phyloP scores from a whole-genome alignment of 1,140 invertebrate species.

The Brachionus koreanus region DNA sequence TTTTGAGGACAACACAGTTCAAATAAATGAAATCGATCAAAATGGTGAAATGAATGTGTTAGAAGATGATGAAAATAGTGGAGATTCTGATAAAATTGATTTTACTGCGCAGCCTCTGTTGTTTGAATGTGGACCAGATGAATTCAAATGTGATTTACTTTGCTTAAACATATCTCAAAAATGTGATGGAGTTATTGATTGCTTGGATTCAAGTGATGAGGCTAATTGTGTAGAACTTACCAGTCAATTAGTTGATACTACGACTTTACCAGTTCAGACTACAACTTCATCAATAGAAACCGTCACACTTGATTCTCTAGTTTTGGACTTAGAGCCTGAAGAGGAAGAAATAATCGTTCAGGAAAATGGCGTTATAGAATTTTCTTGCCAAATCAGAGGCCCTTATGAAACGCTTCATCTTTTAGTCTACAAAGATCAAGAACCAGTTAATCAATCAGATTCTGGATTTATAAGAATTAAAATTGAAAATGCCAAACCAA shows the following conservation, averaged over 20 bases:
- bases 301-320: not conserved
- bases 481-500: not conserved
- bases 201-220: slow-evolving; percentile 11
- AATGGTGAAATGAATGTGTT: not conserved
- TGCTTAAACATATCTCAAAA: not conserved
- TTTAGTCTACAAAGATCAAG: slow-evolving; percentile 13
- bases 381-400: not conserved
- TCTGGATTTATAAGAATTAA: not conserved
- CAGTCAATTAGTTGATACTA: not conserved
- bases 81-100: slow-evolving; percentile 2
- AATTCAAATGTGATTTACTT: slow-evolving; percentile 14
- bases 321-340: not conserved
- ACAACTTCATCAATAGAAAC: not conserved
- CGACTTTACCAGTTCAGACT: not conserved
- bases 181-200: not conserved
- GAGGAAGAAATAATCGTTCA: not conserved
- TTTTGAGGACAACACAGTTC: not conserved
- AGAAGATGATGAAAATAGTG: slow-evolving; percentile 14
- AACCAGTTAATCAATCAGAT: slow-evolving; percentile 22
- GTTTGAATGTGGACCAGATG: not conserved
- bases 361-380: not conserved
- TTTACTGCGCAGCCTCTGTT: not conserved
- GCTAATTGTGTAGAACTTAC: not conserved
- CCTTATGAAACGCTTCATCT: not conserved
- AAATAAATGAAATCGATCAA: not conserved